phyloP scores from a whole-genome alignment of 2,113 vertebrate species.

The Carassius auratus region DNA sequence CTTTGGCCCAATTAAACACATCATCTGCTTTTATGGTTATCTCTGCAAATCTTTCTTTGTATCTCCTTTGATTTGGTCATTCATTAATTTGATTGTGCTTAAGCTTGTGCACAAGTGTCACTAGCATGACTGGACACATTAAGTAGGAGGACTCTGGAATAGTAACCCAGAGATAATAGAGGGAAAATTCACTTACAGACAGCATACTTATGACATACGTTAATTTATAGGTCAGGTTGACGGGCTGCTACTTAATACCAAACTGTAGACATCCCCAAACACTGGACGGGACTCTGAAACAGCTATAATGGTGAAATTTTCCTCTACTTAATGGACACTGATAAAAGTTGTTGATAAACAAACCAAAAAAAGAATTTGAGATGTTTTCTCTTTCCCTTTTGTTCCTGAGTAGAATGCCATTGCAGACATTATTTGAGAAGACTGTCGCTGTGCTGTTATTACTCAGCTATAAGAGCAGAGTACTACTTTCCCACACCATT shows the following conservation, averaged over 20 bases:
- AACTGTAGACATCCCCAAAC: not conserved
- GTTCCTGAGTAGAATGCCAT: not conserved
- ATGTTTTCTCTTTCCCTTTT: constrained; percentile 14
- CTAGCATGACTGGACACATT: too few species aligned
- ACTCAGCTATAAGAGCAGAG: constrained; percentile 23
- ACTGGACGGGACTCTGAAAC: not conserved
- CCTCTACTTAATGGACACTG: not conserved
- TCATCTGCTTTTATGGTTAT: too few species aligned
- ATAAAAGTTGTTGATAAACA: not conserved
- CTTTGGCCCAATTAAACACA: too few species aligned
- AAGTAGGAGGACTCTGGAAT: not conserved
- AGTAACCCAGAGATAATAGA: not conserved
- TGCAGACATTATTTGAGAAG: constrained; percentile 34
- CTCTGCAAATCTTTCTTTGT: constrained; percentile 4
- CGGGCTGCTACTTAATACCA: not conserved
- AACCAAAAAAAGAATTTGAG: not conserved
- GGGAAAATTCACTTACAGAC: not conserved
- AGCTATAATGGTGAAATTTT: not conserved
- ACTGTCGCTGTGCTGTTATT: constrained; percentile 1
- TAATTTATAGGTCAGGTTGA: not conserved
- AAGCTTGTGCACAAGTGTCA: constrained; percentile 4
- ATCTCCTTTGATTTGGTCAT: not conserved
- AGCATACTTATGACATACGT: not conserved
- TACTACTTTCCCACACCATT: constrained; percentile 37
- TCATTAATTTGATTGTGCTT: not conserved